Evolutionary conservation across 2,797 vertebrate genomes (phyloP).

Genomic region (Distichodus sexfasciatus): DNA sequence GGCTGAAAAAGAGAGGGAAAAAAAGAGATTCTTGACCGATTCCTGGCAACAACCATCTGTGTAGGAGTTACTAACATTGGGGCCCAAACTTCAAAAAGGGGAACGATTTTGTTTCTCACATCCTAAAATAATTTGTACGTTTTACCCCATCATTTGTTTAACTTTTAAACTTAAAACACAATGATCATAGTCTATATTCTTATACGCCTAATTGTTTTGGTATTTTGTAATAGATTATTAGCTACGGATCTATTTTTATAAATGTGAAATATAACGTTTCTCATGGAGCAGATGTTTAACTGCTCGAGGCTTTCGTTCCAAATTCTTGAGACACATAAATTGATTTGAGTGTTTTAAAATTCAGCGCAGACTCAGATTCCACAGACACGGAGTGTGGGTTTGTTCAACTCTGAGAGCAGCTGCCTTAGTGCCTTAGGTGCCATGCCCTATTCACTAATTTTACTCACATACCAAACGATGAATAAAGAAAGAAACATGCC

Average conservation of each 20-base stretch:
- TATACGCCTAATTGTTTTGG: slow-evolving; percentile 2
- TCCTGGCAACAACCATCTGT: slow-evolving; percentile 37
- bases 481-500: too few species aligned
- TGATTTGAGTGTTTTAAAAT: slow-evolving; percentile 49
- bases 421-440: too few species aligned
- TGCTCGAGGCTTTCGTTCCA: too few species aligned
- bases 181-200: background rate
- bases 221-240: too few species aligned
- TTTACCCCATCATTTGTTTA: background rate
- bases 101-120: background rate
- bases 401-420: background rate
- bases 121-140: background rate
- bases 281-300: too few species aligned
- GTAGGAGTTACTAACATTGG: background rate
- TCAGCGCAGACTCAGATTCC: slow-evolving; percentile 46
- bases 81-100: background rate
- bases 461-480: too few species aligned
- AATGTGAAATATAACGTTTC: too few species aligned
- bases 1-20: background rate
- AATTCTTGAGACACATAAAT: too few species aligned
- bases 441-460: too few species aligned
- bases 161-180: background rate
- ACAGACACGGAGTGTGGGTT: background rate
- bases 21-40: slow-evolving; percentile 28
- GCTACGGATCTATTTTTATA: too few species aligned